Evolutionary conservation across 2,888 invertebrate species (phyloP), one percentile per base, ranked within the genome.

Genomic region (Capitulum mitella): DNA sequence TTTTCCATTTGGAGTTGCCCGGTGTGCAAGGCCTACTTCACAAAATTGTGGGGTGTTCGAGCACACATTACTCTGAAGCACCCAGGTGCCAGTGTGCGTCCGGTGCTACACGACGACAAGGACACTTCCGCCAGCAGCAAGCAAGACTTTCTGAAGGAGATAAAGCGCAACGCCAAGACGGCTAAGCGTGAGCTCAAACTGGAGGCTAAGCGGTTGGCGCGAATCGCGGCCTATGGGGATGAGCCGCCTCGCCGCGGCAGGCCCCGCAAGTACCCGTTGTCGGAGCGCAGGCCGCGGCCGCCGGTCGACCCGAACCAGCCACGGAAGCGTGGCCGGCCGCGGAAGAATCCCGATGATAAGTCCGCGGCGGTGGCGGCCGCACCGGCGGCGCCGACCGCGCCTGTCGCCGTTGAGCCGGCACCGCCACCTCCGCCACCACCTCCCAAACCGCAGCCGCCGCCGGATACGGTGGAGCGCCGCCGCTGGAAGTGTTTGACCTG

Each of bases 1-100:
- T 46, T 46, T 5, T 76, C 76, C 16, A 32, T 76, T 14, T 76
- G 76, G 76, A 76, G 76, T 22, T 76, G 76, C n/a, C 76, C 76
- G 29, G 46, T 76, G 29, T 76, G 76, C 48, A 43, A 48, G 0
- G 48, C 76, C 16, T 76, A 19, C 76, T 76, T 76, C 46, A 76
- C 76, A 1, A 76, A 76, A n/a, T 46, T 76, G 76, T 76, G 76
- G 76, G 76, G 76, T 26, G 76, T 76, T 46, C 76, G 76, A 16
- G 76, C 76, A 6, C 76, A 76, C 76, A 76, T 76, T 19, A 76
- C 76, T 29, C 29, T 76, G 16, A 76, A 76, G 8, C 76, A 76
- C 32, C 76, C 76, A 29, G 76, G 76, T 29, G 43, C 76, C 76
- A 76, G 48, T 46, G 12, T 46, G 29, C 76, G 76, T 1, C 76